A percentile compares a stretch with the other conserved stretches of the same genome.
Evolutionary conservation across 2,888 invertebrate genomes (phyloP).

Genomic region (Chaetoderma sp.): DNA sequence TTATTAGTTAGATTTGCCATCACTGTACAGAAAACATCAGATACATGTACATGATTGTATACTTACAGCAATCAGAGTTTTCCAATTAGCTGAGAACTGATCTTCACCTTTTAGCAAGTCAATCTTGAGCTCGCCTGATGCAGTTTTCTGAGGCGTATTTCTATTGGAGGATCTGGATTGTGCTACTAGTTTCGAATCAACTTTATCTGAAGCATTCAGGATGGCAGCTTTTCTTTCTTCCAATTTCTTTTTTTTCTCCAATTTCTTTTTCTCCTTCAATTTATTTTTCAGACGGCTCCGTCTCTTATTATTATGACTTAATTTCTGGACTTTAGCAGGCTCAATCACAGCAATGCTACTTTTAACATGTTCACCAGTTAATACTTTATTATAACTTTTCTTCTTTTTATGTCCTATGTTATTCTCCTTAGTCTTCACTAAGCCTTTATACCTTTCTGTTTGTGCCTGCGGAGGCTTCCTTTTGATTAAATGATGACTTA

Average conservation of each 20-base stretch:
- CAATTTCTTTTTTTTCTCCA: slow-evolving; percentile 7
- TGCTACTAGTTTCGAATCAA: no score
- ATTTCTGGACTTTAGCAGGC: neutral
- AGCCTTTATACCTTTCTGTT: no score
- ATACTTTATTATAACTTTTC: no score
- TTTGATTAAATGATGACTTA: no score
- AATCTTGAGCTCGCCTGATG: slow-evolving; percentile 1
- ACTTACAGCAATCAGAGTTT: slow-evolving; percentile 47
- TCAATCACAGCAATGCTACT: no score
- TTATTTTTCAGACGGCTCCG: slow-evolving; percentile 10
- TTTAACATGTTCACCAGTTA: no score
- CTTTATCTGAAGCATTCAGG: no score
- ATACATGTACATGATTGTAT: neutral
- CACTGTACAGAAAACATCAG: neutral
- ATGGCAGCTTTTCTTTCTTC: neutral
- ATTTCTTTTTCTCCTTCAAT: slow-evolving; percentile 13
- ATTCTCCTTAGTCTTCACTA: no score
- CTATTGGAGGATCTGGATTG: no score
- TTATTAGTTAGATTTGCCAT: no score
- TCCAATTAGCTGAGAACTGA: slow-evolving; percentile 51
- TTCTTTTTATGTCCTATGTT: no score
- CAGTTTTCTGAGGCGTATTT: neutral
- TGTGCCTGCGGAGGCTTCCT: no score
- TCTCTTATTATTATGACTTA: neutral
- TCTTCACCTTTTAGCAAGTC: slow-evolving; percentile 35